These are phyloP conservation scores for Manis crassicaudata DNA, from an alignment of 2,797 vertebrate genomes.

Conservation along the genomic window DNA sequence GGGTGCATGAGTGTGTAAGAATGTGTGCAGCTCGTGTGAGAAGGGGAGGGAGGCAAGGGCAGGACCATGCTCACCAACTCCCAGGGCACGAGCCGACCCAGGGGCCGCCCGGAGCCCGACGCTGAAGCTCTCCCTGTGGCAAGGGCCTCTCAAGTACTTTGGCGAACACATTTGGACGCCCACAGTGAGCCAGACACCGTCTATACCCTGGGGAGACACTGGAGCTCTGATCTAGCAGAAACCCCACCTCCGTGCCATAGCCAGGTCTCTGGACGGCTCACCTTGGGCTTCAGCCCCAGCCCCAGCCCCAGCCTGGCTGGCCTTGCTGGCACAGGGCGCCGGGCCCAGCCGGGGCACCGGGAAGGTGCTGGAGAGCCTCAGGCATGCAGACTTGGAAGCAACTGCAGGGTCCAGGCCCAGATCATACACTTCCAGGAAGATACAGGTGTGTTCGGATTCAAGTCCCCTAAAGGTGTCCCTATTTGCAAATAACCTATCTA, in stretches of 20 bases:
- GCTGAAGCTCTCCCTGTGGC: not conserved
- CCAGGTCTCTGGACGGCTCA: not conserved
- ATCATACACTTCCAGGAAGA: not conserved
- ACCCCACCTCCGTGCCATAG: rapidly evolving
- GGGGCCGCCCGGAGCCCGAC: no score
- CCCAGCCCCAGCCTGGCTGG: not conserved
- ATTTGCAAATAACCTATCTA: rapidly evolving
- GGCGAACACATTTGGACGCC: not conserved
- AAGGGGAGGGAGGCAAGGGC: not conserved
- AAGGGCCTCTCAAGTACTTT: not conserved
- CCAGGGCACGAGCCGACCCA: not conserved
- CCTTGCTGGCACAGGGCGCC: rapidly evolving
- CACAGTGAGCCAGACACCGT: rapidly evolving
- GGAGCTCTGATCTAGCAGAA: not conserved
- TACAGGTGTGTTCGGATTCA: not conserved
- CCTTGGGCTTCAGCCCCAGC: rapidly evolving
- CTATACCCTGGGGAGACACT: not conserved
- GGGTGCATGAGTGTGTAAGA: not conserved
- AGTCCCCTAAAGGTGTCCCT: not conserved
- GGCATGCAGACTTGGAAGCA: not conserved
- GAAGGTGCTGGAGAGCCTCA: no score
- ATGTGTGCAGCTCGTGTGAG: no score
- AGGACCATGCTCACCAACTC: not conserved
- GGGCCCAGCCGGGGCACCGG: no score
- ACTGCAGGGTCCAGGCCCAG: not conserved